phyloP scores from a whole-genome alignment of 1,140 invertebrate species.

The Drosophila arizonae region DNA sequence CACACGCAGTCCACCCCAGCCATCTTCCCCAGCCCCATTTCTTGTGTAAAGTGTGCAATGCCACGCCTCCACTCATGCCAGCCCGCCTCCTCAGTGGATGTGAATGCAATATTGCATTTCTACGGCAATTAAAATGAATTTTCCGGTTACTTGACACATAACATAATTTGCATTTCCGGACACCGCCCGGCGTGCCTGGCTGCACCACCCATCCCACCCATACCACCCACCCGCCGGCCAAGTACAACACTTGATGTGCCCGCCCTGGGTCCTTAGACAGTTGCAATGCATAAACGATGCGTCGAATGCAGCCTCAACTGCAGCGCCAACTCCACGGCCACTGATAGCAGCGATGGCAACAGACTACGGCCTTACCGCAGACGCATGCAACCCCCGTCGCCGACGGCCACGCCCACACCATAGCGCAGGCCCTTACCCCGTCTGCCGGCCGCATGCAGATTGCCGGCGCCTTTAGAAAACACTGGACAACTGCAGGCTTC shows the following conservation, averaged over 20 bases:
- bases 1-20: slow-evolving; percentile 30
- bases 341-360: slow-evolving; percentile 30
- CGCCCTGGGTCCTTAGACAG: slow-evolving; percentile 57
- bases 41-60: slow-evolving; percentile 4
- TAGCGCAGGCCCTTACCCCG: not conserved
- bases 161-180: slow-evolving; percentile 81
- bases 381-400: slow-evolving; percentile 59
- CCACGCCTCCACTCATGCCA: slow-evolving; percentile 8
- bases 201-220: not conserved
- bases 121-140: slow-evolving; percentile 82
- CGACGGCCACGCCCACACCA: not conserved
- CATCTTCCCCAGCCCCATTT: not conserved
- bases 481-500: slow-evolving; percentile 29
- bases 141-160: slow-evolving; percentile 83
- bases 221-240: slow-evolving; percentile 2
- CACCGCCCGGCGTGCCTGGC: slow-evolving; percentile 6
- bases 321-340: slow-evolving; percentile 30
- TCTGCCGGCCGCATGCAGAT: slow-evolving; percentile 10
- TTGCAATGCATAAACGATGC: slow-evolving; percentile 72
- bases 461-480: slow-evolving; percentile 53
- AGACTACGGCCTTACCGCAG: slow-evolving; percentile 56
- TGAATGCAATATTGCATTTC: slow-evolving; percentile 74
- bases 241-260: slow-evolving; percentile 18
- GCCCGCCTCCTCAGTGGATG: not conserved
- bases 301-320: slow-evolving; percentile 49